Percentiles rank a stretch among this genome's conserved stretches.
These are phyloP conservation scores for Epinephelus moara DNA, from an alignment of 2,113 vertebrate genomes.

Conservation along the genomic window DNA sequence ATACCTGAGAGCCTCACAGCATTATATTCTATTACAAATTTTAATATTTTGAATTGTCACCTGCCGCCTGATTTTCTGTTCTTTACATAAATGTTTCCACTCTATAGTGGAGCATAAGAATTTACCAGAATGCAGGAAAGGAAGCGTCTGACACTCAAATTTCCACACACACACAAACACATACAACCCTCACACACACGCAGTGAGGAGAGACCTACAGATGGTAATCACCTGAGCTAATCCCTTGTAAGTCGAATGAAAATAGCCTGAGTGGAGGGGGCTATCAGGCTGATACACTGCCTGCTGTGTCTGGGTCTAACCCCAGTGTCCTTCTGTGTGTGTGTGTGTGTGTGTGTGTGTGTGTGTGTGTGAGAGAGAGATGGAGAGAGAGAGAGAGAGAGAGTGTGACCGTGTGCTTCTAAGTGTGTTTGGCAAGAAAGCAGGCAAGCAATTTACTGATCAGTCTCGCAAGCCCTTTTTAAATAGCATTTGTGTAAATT, in stretches of 20 bases:
- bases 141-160: too few species aligned
- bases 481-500: too few species aligned
- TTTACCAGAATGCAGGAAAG: too few species aligned
- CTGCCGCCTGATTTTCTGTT: too few species aligned
- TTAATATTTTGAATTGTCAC: too few species aligned
- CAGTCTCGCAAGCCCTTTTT: neutral
- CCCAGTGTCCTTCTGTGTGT: slow-evolving; percentile 13
- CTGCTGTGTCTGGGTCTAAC: slow-evolving; percentile 14
- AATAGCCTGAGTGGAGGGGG: slow-evolving; percentile 60
- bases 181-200: slow-evolving; percentile 6
- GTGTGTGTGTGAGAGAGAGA: too few species aligned
- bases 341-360: slow-evolving; percentile 14
- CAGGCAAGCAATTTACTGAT: slow-evolving; percentile 10
- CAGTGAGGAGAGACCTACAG: slow-evolving; percentile 10
- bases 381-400: too few species aligned
- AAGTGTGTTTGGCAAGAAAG: slow-evolving; percentile 19
- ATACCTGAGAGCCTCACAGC: too few species aligned
- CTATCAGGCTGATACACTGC: slow-evolving; percentile 25
- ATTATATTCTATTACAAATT: too few species aligned
- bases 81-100: too few species aligned
- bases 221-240: slow-evolving; percentile 68
- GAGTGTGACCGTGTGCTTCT: neutral
- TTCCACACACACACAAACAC: neutral
- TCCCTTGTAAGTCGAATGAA: slow-evolving; percentile 71
- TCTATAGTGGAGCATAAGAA: too few species aligned